Evolutionary conservation across 1,140 invertebrate genomes (phyloP).

Genomic region (Ips nitidus): DNA sequence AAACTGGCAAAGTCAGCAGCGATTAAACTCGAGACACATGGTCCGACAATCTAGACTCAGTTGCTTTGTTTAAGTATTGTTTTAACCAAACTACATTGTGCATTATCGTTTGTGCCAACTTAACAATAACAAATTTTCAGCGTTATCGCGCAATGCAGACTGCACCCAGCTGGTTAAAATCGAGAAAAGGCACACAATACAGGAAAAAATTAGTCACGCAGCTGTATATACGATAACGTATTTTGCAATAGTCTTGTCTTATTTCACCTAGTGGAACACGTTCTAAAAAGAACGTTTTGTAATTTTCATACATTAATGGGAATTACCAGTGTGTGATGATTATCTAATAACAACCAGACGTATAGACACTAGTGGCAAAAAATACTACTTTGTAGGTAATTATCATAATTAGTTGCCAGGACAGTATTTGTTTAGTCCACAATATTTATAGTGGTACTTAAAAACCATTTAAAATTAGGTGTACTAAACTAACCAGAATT

Average conservation of each 20-base stretch:
- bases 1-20: not conserved
- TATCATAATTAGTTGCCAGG: too few species aligned
- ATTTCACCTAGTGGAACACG: too few species aligned
- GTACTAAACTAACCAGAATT: too few species aligned
- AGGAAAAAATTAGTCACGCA: conserved; percentile 18
- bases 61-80: conserved; percentile 7
- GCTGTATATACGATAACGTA: conserved; percentile 12
- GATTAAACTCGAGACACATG: not conserved
- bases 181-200: conserved; percentile 6
- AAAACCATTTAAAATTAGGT: too few species aligned
- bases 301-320: too few species aligned
- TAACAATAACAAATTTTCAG: conserved; percentile 16
- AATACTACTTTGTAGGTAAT: too few species aligned
- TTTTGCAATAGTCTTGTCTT: conserved; percentile 1
- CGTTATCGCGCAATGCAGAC: conserved; percentile 20
- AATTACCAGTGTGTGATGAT: too few species aligned
- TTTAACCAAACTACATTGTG: conserved; percentile 10
- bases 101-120: conserved; percentile 8
- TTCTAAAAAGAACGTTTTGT: too few species aligned
- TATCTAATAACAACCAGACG: too few species aligned
- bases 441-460: too few species aligned
- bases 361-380: too few species aligned
- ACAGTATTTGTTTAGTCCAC: too few species aligned
- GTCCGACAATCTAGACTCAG: not conserved
- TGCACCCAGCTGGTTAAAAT: conserved; percentile 15